phyloP scores from a whole-genome alignment of 2,888 invertebrate species.

The Leucophenga montana region DNA sequence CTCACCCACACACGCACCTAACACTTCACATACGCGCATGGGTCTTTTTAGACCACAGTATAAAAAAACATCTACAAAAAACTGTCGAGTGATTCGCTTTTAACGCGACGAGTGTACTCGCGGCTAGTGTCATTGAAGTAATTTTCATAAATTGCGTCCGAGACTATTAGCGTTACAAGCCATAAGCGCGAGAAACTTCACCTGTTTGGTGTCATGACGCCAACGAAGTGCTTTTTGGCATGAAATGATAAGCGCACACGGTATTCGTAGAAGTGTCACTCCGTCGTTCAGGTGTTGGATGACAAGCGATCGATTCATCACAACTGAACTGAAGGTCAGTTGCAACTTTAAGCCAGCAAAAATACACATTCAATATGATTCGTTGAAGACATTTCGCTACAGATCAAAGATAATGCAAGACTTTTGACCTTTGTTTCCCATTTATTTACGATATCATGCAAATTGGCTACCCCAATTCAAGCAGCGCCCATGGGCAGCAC shows the following conservation, averaged over 20 bases:
- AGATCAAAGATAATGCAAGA: conserved; percentile 36
- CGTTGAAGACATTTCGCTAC: background rate
- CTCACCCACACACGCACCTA: background rate
- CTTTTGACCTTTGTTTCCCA: conserved; percentile 37
- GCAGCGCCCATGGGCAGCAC: conserved; percentile 43
- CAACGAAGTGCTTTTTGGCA: conserved; percentile 17
- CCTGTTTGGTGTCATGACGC: conserved; percentile 51
- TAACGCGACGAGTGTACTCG: conserved; percentile 8
- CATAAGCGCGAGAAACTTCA: conserved; percentile 41
- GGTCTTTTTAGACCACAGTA: background rate
- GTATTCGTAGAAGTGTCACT: background rate
- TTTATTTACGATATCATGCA: conserved; percentile 62
- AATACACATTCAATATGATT: background rate
- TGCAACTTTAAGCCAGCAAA: background rate
- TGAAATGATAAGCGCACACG: conserved; percentile 41
- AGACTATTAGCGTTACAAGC: conserved; percentile 56
- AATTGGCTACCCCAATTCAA: conserved; percentile 49
- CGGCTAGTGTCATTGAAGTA: conserved; percentile 56
- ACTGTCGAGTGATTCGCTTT: background rate
- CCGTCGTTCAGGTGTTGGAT: background rate
- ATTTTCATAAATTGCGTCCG: conserved; percentile 65
- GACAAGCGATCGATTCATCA: background rate
- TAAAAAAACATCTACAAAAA: conserved; percentile 32
- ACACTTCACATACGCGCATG: background rate
- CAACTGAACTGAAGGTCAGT: background rate